A percentile compares a stretch with the other conserved stretches of the same genome.
phyloP scores from a whole-genome alignment of 1,140 invertebrate genomes.

The Monomorium pharaonis region DNA sequence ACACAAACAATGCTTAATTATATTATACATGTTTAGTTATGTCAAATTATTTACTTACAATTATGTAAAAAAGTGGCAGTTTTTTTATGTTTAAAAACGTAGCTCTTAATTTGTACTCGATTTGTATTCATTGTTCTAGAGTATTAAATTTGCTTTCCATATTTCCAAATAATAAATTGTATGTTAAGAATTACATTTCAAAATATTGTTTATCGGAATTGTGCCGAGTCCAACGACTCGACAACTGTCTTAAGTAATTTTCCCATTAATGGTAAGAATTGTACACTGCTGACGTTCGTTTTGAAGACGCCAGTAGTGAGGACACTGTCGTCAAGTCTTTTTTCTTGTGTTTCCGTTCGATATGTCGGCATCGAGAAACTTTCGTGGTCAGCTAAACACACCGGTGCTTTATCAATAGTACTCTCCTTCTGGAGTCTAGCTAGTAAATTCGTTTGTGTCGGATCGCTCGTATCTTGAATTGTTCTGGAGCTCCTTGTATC shows the following conservation, averaged over 20 bases:
- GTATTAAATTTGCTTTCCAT: not conserved
- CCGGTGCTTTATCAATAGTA: constrained; percentile 71
- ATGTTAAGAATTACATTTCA: not conserved
- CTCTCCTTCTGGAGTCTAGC: constrained; percentile 77
- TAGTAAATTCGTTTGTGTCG: constrained; percentile 61
- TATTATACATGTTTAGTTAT: not conserved
- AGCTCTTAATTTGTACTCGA: not conserved
- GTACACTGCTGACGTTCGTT: constrained; percentile 67
- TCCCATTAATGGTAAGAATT: constrained; percentile 80
- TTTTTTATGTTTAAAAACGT: not conserved
- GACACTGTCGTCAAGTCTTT: constrained; percentile 67
- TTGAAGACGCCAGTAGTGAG: constrained; percentile 80
- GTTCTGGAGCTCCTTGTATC: constrained; percentile 71
- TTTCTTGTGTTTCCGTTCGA: constrained; percentile 15
- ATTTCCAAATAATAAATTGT: not conserved
- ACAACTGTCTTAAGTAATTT: constrained; percentile 82
- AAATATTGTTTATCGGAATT: constrained; percentile 74
- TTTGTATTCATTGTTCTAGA: not conserved
- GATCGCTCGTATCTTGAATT: constrained; percentile 67
- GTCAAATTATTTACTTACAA: not conserved
- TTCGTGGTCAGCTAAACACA: constrained; percentile 57
- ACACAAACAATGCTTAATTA: not conserved
- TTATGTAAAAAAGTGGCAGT: not conserved
- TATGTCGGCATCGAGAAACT: constrained; percentile 28
- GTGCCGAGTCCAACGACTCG: constrained; percentile 81